These are phyloP conservation scores for Folsomia candida DNA, from an alignment of 2,888 invertebrate genomes.

Conservation along the genomic window DNA sequence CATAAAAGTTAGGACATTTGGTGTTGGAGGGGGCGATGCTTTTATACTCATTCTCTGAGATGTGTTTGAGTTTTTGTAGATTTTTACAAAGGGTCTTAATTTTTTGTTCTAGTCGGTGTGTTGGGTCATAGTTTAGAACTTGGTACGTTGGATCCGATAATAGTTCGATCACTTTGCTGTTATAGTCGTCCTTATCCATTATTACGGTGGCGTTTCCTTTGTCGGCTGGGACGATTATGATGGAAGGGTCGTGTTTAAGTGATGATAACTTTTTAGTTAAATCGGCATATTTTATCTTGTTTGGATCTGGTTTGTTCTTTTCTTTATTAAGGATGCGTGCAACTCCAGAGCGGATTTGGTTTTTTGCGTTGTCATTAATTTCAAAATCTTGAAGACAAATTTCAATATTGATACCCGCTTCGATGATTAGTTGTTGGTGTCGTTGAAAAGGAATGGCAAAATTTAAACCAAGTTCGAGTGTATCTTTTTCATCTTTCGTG, in stretches of 20 bases:
- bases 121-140: background rate
- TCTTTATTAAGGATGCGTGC: background rate
- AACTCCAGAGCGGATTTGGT: background rate
- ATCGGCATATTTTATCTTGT: background rate
- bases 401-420: background rate
- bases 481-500: background rate
- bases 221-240: background rate
- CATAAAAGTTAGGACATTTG: background rate
- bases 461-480: background rate
- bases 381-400: background rate
- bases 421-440: background rate
- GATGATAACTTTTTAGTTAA: background rate
- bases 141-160: too few species aligned
- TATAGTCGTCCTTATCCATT: background rate
- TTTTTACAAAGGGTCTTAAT: background rate
- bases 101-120: background rate
- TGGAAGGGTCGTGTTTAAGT: background rate
- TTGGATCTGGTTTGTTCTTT: background rate
- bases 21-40: background rate
- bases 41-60: background rate
- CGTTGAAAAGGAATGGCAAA: background rate
- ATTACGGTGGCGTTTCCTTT: background rate
- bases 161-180: too few species aligned
- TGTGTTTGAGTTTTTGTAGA: background rate
- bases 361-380: background rate